Evolutionary conservation across 2,113 vertebrate genomes (phyloP).

Genomic region (Bos javanicus): DNA sequence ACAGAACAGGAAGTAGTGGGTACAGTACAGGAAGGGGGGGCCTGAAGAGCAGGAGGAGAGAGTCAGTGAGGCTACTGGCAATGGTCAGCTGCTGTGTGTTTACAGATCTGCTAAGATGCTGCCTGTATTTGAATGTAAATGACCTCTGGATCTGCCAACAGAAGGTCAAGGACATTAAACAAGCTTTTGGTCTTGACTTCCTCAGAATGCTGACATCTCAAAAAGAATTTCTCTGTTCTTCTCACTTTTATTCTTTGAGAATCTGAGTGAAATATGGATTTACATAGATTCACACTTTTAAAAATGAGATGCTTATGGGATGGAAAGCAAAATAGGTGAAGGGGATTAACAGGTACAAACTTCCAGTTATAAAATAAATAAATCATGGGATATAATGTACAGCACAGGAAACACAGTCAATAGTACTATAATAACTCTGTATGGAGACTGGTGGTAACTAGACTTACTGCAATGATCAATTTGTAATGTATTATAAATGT

Average conservation of each 20-base stretch:
- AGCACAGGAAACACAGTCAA: neutral
- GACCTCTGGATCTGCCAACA: neutral
- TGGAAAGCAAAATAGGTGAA: neutral
- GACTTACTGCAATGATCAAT: neutral
- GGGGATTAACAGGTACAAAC: neutral
- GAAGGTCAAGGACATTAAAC: neutral
- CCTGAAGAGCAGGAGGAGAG: neutral
- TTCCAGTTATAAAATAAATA: neutral
- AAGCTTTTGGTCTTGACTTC: neutral
- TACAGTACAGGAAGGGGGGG: neutral
- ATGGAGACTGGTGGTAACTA: neutral
- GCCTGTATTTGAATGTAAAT: neutral
- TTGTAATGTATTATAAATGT: neutral
- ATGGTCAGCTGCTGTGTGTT: neutral
- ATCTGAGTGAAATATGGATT: neutral
- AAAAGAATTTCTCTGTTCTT: neutral
- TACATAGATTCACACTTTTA: neutral
- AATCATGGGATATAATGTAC: neutral
- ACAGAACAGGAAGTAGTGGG: accelerated
- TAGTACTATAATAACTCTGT: neutral
- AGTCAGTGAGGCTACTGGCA: neutral
- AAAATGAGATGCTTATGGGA: neutral
- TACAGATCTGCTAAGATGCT: neutral
- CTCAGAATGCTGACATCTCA: neutral
- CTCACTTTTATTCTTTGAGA: neutral